phyloP scores from a whole-genome alignment of 2,113 vertebrate species.

The Passer montanus region DNA sequence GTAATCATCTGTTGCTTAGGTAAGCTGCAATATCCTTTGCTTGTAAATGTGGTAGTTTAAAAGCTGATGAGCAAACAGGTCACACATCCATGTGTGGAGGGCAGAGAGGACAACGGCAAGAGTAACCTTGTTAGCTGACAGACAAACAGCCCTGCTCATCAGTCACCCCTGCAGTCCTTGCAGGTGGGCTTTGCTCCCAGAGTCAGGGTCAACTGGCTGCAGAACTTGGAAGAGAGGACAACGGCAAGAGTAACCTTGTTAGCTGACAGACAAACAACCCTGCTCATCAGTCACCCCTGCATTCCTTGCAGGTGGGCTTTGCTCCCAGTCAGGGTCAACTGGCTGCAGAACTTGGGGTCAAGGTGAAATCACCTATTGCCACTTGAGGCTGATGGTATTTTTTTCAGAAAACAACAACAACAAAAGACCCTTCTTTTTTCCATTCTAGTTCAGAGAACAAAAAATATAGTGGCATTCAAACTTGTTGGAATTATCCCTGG shows the following conservation, averaged over 20 bases:
- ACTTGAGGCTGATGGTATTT: neutral
- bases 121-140: neutral
- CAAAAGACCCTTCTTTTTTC: neutral
- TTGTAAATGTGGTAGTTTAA: neutral
- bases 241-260: neutral
- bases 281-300: rapidly evolving
- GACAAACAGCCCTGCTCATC: neutral
- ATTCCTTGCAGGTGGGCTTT: neutral
- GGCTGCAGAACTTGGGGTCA: neutral
- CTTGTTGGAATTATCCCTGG: neutral
- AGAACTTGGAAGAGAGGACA: neutral
- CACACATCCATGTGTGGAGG: neutral
- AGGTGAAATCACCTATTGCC: neutral
- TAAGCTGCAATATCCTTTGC: neutral
- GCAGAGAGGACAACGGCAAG: neutral
- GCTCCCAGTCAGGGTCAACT: neutral
- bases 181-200: neutral
- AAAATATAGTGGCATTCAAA: neutral
- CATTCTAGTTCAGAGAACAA: neutral
- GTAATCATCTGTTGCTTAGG: neutral
- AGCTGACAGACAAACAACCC: neutral
- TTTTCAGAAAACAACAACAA: neutral
- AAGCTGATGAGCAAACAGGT: neutral
- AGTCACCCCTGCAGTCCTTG: rapidly evolving
- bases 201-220: neutral